phyloP scores from a whole-genome alignment of 2,888 invertebrate genomes.

The Phytoseiulus persimilis region DNA sequence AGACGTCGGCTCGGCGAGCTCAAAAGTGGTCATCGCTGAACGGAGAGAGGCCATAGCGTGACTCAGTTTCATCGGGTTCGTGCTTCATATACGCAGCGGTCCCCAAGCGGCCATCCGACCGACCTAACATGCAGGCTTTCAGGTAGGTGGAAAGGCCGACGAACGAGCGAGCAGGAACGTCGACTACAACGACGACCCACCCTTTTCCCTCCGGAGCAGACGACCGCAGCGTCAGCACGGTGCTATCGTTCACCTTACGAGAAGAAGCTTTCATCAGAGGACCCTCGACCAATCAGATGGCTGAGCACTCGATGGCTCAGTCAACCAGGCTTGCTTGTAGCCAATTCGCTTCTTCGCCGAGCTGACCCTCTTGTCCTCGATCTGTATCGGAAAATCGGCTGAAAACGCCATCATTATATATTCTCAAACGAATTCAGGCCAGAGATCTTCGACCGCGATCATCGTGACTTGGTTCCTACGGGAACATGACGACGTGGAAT shows the following conservation, averaged over 20 bases:
- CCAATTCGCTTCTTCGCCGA: background rate
- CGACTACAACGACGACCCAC: background rate
- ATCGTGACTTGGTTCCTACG: no score
- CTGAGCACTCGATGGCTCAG: background rate
- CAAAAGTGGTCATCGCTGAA: background rate
- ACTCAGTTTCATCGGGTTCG: conserved; percentile 5
- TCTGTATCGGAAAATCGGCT: no score
- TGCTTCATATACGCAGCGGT: background rate
- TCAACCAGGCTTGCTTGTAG: background rate
- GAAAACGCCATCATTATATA: no score
- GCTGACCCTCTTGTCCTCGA: background rate
- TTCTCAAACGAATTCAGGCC: no score
- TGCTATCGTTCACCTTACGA: background rate
- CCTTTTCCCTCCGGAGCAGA: background rate
- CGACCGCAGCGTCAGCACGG: conserved; percentile 5
- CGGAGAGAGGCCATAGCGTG: background rate
- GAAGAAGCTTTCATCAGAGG: background rate
- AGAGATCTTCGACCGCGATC: no score
- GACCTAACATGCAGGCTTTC: background rate
- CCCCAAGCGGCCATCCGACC: background rate
- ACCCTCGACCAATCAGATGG: background rate
- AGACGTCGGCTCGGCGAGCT: background rate
- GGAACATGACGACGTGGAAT: no score
- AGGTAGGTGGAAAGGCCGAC: background rate
- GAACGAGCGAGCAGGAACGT: background rate